Evolutionary conservation across 2,888 invertebrate genomes (phyloP), one percentile per base, ranked within the genome.

Genomic region (Hyalella azteca): DNA sequence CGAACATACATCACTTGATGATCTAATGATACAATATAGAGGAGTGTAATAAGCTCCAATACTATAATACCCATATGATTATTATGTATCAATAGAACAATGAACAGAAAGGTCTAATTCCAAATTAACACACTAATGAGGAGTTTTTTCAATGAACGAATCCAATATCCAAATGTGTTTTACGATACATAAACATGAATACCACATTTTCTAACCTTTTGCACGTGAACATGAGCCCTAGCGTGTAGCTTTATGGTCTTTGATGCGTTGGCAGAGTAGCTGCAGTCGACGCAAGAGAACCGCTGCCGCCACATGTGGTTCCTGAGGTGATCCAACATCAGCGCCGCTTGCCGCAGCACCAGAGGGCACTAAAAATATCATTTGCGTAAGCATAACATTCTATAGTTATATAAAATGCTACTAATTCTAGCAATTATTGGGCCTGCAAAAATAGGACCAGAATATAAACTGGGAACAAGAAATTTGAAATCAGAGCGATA

Each of bases 171-270:
- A n/a, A n/a, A n/a, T n/a, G n/a, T n/a, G n/a, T n/a, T n/a, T n/a
- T n/a, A n/a, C n/a, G n/a, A n/a, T n/a, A n/a, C n/a, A n/a, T n/a
- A n/a, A n/a, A n/a, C n/a, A n/a, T n/a, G n/a, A n/a, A n/a, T n/a
- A n/a, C n/a, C n/a, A n/a, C n/a, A 22, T 11, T 11, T 54, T 26
- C 1, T 3, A n/a, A 66, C 66, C 66, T 36, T 32, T 4, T 36
- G 66, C n/a, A 66, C 66, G 75, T 75, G 75, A 19, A 29, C 41
- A 22, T 75, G 75, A 13, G 75, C 75, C 29, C 75, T 40, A 15
- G 75, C 40, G 45, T 75, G 75, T n/a, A 75, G 75, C 26, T 75
- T 75, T 40, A 75, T 75, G 75, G 75, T 75, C 75, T 75, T 75
- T n/a, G 45, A 29, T 22, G 75, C 26, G 29, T n/a, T n/a, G 40